A percentile compares a stretch with the other conserved stretches of the same genome.
phyloP scores from a whole-genome alignment of 2,888 invertebrate genomes.

The Euzetes globulus region DNA sequence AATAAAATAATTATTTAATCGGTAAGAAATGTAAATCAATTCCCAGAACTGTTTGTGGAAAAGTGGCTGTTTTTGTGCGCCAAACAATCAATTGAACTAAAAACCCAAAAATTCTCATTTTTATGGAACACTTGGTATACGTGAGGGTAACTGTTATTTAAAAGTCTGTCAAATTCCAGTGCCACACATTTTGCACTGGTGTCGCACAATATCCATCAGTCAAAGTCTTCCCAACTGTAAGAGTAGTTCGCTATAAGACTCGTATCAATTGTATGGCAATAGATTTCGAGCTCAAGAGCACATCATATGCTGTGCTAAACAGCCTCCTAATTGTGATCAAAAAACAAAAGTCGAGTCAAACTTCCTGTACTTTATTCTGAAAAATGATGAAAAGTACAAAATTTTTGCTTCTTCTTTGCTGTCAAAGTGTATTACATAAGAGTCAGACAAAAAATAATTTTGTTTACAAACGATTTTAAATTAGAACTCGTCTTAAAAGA shows the following conservation, averaged over 20 bases:
- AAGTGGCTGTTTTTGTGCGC: background rate
- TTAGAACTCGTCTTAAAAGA: no score
- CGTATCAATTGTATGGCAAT: background rate
- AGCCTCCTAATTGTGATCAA: background rate
- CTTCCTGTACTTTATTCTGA: constrained; percentile 14
- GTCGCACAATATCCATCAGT: background rate
- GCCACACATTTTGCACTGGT: constrained; percentile 14
- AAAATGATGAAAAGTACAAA: background rate
- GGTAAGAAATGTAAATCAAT: background rate
- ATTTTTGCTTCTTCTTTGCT: background rate
- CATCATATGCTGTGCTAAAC: background rate
- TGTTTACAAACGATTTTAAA: background rate
- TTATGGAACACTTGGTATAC: background rate
- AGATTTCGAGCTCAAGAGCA: constrained; percentile 1
- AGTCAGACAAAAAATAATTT: background rate
- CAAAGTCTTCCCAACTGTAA: background rate
- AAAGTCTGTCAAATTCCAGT: background rate
- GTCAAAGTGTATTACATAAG: background rate
- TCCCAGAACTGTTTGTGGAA: background rate
- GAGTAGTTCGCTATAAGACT: background rate
- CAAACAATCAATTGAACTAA: background rate
- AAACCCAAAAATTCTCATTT: constrained; percentile 4
- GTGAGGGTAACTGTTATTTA: background rate
- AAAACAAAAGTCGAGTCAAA: background rate
- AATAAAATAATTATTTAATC: background rate